phyloP scores from a whole-genome alignment of 2,113 vertebrate species.

The Symphodus melops region DNA sequence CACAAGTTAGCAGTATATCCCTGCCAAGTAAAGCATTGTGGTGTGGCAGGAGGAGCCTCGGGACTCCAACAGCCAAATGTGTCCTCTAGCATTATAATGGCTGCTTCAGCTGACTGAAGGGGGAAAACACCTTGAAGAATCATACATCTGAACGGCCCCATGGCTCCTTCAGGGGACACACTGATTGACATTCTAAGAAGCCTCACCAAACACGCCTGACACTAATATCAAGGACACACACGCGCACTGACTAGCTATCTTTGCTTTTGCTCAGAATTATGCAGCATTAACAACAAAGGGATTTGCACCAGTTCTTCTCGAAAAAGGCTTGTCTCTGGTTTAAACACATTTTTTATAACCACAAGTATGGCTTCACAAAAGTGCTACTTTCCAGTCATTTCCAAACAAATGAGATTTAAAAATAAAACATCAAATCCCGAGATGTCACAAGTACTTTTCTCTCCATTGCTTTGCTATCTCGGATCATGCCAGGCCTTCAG shows the following conservation, averaged over 20 bases:
- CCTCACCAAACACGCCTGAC: conserved; percentile 56
- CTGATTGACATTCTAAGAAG: conserved; percentile 73
- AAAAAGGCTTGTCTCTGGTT: conserved; percentile 7
- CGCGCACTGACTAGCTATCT: conserved; percentile 27
- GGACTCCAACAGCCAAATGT: conserved; percentile 75
- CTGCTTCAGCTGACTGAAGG: conserved; percentile 70
- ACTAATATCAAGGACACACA: conserved; percentile 47
- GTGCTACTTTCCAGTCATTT: not conserved
- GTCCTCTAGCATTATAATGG: conserved; percentile 78
- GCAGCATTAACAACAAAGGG: conserved; percentile 24
- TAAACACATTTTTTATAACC: conserved; percentile 2
- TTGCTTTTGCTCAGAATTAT: conserved; percentile 38
- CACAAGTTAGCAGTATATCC: conserved; percentile 44
- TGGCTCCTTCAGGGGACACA: conserved; percentile 55
- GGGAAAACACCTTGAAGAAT: conserved; percentile 80
- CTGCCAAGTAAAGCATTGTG: conserved; percentile 70
- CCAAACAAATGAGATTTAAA: conserved; percentile 16
- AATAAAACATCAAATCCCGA: conserved; percentile 1
- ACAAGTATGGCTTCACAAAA: not conserved
- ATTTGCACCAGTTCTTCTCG: not conserved
- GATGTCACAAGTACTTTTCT: conserved; percentile 3
- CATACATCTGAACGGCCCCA: conserved; percentile 68
- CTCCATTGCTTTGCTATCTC: conserved; percentile 15
- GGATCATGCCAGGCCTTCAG: conserved; percentile 24
- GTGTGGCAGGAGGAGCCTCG: conserved; percentile 69